These are phyloP conservation scores for Nymphicus hollandicus DNA, from an alignment of 2,113 vertebrate genomes.

Conservation along the genomic window DNA sequence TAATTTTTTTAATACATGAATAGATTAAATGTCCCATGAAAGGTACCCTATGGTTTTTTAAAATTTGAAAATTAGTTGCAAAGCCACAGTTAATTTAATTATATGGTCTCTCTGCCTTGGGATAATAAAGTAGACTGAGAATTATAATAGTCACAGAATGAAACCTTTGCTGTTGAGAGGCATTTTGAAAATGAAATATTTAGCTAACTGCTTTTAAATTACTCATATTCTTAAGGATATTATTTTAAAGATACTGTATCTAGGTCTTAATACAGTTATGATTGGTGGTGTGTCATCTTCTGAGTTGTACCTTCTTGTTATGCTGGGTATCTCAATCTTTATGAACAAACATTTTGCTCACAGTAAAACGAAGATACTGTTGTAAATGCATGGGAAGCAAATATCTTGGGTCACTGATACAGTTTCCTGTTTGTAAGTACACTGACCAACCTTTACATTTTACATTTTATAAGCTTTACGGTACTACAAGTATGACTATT, in stretches of 20 bases:
- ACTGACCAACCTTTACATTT: not conserved
- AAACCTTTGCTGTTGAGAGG: not conserved
- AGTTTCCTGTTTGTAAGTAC: not conserved
- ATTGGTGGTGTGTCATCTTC: not conserved
- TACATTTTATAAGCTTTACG: too few species aligned
- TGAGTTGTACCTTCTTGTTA: not conserved
- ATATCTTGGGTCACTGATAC: not conserved
- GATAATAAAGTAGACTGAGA: slow-evolving; percentile 49
- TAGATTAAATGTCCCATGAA: slow-evolving; percentile 59
- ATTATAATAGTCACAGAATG: not conserved
- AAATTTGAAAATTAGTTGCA: slow-evolving; percentile 64
- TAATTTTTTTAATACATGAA: slow-evolving; percentile 65
- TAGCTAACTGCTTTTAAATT: slow-evolving; percentile 28
- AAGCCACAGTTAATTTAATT: slow-evolving; percentile 73
- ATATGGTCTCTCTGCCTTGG: slow-evolving; percentile 25
- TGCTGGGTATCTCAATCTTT: not conserved
- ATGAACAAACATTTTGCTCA: not conserved
- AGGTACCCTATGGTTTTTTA: slow-evolving; percentile 10
- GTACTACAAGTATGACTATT: accelerated
- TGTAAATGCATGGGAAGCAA: not conserved
- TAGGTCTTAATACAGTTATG: not conserved
- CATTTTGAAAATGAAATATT: not conserved
- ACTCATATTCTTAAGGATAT: not conserved
- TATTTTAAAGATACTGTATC: not conserved
- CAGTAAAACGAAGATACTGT: not conserved